Conservation (phyloP, 2,888 invertebrate species). For the Tiliacea aurago region DNA sequence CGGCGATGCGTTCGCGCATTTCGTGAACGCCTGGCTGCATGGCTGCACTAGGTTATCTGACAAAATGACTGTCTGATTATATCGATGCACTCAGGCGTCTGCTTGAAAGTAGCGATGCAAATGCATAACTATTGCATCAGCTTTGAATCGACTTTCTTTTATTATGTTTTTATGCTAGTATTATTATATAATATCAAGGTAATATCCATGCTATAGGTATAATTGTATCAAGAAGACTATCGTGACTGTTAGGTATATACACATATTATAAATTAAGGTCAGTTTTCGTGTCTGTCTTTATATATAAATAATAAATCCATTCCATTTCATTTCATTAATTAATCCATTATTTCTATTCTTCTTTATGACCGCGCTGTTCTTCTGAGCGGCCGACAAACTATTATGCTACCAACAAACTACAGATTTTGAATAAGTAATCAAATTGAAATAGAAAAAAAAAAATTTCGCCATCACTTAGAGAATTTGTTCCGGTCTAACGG, state of each 20-base stretch:
- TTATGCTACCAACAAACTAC: too few relatives aligned
- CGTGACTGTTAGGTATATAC: too few relatives aligned
- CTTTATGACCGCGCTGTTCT: neutral
- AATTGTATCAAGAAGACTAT: neutral
- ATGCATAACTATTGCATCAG: neutral
- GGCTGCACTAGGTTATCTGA: conserved; percentile 24
- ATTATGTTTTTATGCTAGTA: too few relatives aligned
- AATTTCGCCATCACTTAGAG: too few relatives aligned
- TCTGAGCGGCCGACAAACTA: too few relatives aligned
- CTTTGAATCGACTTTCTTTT: neutral
- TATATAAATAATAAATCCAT: too few relatives aligned
- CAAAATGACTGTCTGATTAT: conserved; percentile 11
- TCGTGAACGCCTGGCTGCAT: conserved; percentile 10
- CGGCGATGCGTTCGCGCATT: conserved; percentile 30
- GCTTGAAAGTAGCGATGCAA: conserved; percentile 11
- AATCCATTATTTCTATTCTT: too few relatives aligned
- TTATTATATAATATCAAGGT: neutral
- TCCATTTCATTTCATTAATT: too few relatives aligned
- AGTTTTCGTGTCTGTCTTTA: neutral
- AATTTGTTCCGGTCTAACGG: too few relatives aligned
- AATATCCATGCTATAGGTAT: neutral
- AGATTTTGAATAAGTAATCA: too few relatives aligned
- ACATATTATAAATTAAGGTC: neutral
- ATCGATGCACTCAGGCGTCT: conserved; percentile 1
- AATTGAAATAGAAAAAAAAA: too few relatives aligned